These are phyloP conservation scores for Hydrotaea diabolus DNA, from an alignment of 2,888 invertebrate genomes.

Conservation along the genomic window DNA sequence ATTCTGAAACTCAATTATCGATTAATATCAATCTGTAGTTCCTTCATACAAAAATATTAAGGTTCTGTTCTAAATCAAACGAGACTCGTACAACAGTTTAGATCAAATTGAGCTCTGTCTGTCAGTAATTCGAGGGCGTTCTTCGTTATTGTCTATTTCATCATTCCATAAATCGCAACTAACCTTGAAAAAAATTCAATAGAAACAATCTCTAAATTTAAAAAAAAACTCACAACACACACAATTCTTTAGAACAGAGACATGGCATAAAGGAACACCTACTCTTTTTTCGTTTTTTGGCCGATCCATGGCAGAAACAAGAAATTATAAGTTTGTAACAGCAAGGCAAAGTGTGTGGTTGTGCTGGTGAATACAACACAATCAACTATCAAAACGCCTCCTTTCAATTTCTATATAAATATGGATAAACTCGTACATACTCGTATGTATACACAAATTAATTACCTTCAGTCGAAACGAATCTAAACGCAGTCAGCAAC, in stretches of 20 bases:
- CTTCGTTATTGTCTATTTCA: neutral
- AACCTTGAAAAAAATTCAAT: constrained; percentile 57
- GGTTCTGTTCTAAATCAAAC: neutral
- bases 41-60: neutral
- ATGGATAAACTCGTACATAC: neutral
- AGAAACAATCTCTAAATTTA: neutral
- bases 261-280: constrained; percentile 46
- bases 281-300: constrained; percentile 20
- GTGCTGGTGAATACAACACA: neutral
- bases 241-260: constrained; percentile 51
- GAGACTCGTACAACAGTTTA: constrained; percentile 33
- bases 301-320: constrained; percentile 12
- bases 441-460: constrained; percentile 62
- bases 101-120: constrained; percentile 9
- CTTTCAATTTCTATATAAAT: constrained; percentile 51
- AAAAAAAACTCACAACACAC: neutral
- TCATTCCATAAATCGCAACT: constrained; percentile 17
- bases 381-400: constrained; percentile 54
- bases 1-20: neutral
- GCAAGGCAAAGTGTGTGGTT: neutral
- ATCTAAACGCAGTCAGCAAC: constrained; percentile 19
- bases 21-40: neutral
- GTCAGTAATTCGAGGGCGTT: neutral
- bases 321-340: neutral
- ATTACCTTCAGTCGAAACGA: constrained; percentile 46